Evolutionary conservation across 1,140 invertebrate species (phyloP), one percentile per base, ranked within the genome.

Genomic region (Lepidurus couesii): DNA sequence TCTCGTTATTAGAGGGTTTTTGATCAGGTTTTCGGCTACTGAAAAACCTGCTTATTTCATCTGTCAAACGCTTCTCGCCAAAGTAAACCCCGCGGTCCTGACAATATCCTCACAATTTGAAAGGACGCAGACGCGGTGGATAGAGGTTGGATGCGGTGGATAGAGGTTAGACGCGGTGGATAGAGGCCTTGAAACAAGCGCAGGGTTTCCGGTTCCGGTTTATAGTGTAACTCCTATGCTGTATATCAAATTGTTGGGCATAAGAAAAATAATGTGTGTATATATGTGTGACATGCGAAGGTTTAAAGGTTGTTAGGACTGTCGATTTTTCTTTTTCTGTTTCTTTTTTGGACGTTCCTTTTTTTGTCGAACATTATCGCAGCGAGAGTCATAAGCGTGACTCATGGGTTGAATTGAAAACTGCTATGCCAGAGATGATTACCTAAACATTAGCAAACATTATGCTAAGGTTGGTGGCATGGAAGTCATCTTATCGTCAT

Each of bases 391-490:
- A 65, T 65, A 65, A 65, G 53, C 53, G 13, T 65, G 53, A 65
- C 16, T 65, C 53, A 65, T 65, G 21, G 16, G 53, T 65, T 65
- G 53, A 65, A 65, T 16, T 65, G 53, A 65, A 65, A 65, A 65
- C 53, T 4, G 53, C 53, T 21, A 65, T 65, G 53, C 53, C 53
- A 65, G 53, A 65, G 3, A 65, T 4, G 53, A 65, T 65, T 65
- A 65, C 53, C 53, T 65, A 65, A 65, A 65, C 53, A 65, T 65
- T 65, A 65, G 53, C 53, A 65, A 16, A 65, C 53, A 65, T 13
- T 13, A n/a, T 16, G 53, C 53, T 65, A 65, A 21, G 9, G 21
- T 65, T 13, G 53, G 7, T 13, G 53, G 53, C 53, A 13, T n/a
- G 53, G 16, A 7, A 7, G 53, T 65, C 21, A 21, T 21, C 53